Evolutionary conservation across 2,113 vertebrate species (phyloP).

Genomic region (Urocolius indicus): DNA sequence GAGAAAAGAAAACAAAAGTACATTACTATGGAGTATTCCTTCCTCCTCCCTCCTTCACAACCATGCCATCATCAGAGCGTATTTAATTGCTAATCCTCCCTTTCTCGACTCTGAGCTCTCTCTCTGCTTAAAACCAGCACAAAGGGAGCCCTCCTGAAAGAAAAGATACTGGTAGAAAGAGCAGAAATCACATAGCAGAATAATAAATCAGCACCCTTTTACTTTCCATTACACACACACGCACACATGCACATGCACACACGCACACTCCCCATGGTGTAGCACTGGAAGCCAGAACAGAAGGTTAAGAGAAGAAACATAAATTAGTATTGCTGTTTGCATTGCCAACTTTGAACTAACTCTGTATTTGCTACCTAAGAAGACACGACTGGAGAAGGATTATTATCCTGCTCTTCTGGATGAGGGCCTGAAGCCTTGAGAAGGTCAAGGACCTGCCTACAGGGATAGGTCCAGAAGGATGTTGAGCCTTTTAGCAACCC

Average conservation of each 20-base stretch:
- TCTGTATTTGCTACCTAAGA: neutral
- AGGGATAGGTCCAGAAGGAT: constrained; percentile 21
- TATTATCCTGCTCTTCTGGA: constrained; percentile 7
- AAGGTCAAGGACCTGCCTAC: constrained; percentile 34
- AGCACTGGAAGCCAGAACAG: neutral
- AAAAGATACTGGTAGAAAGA: constrained; percentile 30
- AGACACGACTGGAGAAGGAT: neutral
- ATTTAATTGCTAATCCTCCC: constrained; percentile 68
- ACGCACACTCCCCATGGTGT: neutral
- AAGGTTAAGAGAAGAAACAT: neutral
- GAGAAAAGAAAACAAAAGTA: constrained; percentile 49
- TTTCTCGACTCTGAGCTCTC: constrained; percentile 46
- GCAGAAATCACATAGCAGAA: constrained; percentile 12
- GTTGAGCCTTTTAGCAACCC: neutral
- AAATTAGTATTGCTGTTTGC: neutral
- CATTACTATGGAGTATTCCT: constrained; percentile 53
- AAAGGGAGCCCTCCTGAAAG: constrained; percentile 50
- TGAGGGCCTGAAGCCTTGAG: neutral
- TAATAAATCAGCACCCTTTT: constrained; percentile 26
- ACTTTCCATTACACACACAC: neutral
- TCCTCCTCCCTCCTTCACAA: constrained; percentile 50
- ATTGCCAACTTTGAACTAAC: neutral
- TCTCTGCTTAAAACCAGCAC: constrained; percentile 37
- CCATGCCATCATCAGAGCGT: constrained; percentile 44
- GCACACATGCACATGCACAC: too few species aligned